A percentile compares a stretch with the other conserved stretches of the same genome.
Conservation (phyloP, 2,888 invertebrate genomes). For the Luperina nickerlii region DNA sequence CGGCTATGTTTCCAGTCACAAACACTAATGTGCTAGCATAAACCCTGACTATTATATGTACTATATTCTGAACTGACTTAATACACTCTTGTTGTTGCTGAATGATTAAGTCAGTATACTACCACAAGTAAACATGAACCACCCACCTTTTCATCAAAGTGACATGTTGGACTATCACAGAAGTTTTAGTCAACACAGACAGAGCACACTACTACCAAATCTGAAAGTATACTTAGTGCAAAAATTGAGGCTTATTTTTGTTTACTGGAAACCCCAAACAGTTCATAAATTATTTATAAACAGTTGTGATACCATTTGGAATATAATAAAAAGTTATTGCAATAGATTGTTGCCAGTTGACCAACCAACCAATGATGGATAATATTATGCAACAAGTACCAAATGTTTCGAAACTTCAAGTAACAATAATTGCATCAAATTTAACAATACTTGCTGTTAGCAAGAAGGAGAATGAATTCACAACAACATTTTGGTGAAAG, state of each 20-base stretch:
- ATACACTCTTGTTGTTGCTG: neutral
- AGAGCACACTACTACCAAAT: neutral
- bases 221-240: neutral
- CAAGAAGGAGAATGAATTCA: constrained; percentile 17
- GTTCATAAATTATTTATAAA: neutral
- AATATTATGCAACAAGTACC: neutral
- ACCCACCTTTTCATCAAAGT: neutral
- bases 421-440: neutral
- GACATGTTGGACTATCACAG: neutral
- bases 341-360: neutral
- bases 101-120: neutral
- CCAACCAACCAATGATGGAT: neutral
- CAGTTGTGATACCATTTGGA: neutral
- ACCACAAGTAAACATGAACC: neutral
- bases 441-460: constrained; percentile 7
- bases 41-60: neutral
- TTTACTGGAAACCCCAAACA: neutral
- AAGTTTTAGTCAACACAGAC: neutral
- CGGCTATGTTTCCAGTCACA: neutral
- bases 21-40: neutral
- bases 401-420: neutral
- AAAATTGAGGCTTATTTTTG: neutral
- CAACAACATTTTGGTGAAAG: constrained; percentile 50
- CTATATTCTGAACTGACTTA: neutral
- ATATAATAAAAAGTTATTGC: neutral